Evolutionary conservation across 2,888 invertebrate species (phyloP).

Genomic region (Dryadula phaetusa): DNA sequence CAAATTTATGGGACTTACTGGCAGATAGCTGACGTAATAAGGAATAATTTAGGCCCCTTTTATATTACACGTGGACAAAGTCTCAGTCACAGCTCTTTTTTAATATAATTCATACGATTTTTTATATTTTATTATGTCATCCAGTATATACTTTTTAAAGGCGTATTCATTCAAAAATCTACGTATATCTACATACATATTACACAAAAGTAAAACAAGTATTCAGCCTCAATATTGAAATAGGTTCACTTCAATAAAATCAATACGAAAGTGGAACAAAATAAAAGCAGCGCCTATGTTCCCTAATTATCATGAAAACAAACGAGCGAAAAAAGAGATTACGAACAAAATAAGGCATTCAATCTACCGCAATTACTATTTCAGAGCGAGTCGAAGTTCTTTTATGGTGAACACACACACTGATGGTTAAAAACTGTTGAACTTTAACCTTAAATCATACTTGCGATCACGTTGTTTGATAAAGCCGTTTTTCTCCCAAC

Average conservation of each 20-base stretch:
- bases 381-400: slow-evolving; percentile 12
- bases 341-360: slow-evolving; percentile 18
- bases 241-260: slow-evolving; percentile 8
- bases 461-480: slow-evolving; percentile 31
- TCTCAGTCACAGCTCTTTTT: too few relatives aligned
- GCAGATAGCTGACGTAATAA: too few relatives aligned
- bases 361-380: slow-evolving; percentile 15
- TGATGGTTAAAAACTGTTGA: slow-evolving; percentile 26
- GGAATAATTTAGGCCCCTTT: too few relatives aligned
- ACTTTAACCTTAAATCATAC: slow-evolving; percentile 35
- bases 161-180: too few relatives aligned
- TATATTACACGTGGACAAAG: too few relatives aligned
- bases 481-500: slow-evolving; percentile 35
- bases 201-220: not conserved
- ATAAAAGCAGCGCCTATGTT: slow-evolving; percentile 9
- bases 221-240: not conserved
- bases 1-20: too few relatives aligned
- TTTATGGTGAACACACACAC: slow-evolving; percentile 16
- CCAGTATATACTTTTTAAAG: too few relatives aligned
- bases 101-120: too few relatives aligned
- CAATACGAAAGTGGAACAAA: slow-evolving; percentile 6
- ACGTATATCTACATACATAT: not conserved
- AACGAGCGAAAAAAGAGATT: slow-evolving; percentile 23
- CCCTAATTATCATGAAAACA: slow-evolving; percentile 24
- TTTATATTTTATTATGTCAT: too few relatives aligned